Conservation (phyloP, 2,888 invertebrate species). For the Lithophane semibrunnea region DNA sequence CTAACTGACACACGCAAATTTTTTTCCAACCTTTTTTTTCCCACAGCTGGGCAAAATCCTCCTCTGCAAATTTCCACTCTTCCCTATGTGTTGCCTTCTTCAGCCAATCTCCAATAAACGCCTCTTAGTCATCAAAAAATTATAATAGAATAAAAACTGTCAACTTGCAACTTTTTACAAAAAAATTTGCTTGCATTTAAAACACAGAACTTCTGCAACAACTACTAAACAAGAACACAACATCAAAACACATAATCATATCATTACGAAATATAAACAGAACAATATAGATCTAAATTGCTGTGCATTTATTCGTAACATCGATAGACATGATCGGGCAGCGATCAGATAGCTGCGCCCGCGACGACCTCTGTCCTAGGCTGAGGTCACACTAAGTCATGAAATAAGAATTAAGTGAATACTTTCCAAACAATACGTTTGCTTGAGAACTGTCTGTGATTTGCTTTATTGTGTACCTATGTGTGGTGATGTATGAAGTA, state of each 20-base stretch:
- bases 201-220: background rate
- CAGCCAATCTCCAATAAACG: no score
- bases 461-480: constrained; percentile 35
- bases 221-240: constrained; percentile 35
- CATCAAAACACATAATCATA: constrained; percentile 47
- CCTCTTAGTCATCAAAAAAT: background rate
- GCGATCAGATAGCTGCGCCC: constrained; percentile 78
- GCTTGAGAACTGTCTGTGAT: constrained; percentile 62
- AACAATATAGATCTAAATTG: constrained; percentile 64
- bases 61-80: no score
- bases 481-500: background rate
- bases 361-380: constrained; percentile 77
- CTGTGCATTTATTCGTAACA: constrained; percentile 72
- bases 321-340: constrained; percentile 79
- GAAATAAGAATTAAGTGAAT: constrained; percentile 83
- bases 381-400: constrained; percentile 82
- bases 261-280: constrained; percentile 60
- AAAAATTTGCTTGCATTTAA: background rate
- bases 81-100: no score
- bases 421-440: constrained; percentile 77
- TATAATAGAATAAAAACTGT: background rate
- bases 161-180: background rate
- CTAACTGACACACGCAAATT: no score
- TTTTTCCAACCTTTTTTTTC: no score
- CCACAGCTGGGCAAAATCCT: no score